Evolutionary conservation across 1,140 invertebrate species (phyloP), one percentile per base, ranked within the genome.

Genomic region (Dendroctonus ponderosae): DNA sequence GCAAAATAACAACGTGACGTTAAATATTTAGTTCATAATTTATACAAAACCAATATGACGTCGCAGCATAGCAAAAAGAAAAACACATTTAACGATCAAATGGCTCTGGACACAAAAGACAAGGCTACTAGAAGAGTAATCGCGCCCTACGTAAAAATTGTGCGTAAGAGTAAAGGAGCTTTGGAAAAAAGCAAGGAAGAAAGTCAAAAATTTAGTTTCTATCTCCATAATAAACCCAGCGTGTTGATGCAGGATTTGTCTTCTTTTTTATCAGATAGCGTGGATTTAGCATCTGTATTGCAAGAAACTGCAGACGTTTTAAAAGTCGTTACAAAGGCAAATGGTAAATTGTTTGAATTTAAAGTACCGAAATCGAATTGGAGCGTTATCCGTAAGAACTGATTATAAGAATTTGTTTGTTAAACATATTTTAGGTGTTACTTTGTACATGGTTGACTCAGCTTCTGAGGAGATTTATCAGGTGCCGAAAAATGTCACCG

Each of bases 221-320:
- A 75, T 66, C 46, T 77, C 5, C 71, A 75, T 42, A 77, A 74
- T 46, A 76, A 75, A 51, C 74, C 76, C 0, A 78, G 72, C 66
- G 68, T 76, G 8, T 70, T 78, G 12, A 61, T 75, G 76, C 79
- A 52, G 8, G 71, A 74, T 51, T 46, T 78, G 15, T 71, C 69
- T 1, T 70, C 71, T 0, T 83, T 83, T 71, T 71, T 84, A 38
- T 79, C 80, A 8, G 82, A 82, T 48, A 81, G 76, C 15, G 79
- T 84, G 0, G 83, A 84, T 73, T 75, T 85, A 11, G 76, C 82
- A 9, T 75, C 79, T 0, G 62, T 84, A 38, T 69, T 85, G 39
- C 81, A 80, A 51, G 82, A 85, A 73, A 83, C 82, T n/a, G 78
- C 81, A 7, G 79, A 82, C 67, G 79, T 84, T 26, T 69, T 84